Evolutionary conservation across 92 coral and sea anemone genomes (phyloP), one percentile per base, ranked within the genome.

Genomic region (Siderastrea siderea): DNA sequence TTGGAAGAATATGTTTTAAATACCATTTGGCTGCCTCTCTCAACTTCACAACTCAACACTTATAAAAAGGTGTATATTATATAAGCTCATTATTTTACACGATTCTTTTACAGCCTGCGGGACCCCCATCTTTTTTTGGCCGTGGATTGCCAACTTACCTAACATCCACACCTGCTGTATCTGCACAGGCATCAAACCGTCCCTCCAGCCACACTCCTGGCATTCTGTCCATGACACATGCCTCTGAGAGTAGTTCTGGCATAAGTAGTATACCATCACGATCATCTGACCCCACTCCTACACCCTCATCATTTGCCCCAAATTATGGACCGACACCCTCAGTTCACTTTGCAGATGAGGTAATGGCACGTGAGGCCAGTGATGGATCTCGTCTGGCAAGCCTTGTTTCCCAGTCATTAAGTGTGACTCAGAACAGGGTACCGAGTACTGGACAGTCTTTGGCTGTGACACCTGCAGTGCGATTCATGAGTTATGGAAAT

Each of bases 211-310:
- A 87, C 19, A 88, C 91, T 51, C 90, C 98, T 3, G 88, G 93
- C 12, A 73, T 90, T 26, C 76, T 65, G 73, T 84, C 81, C 43
- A 49, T 75, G 71, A 86, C 84, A 3, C 96, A 94, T 76, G 94
- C 96, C 50, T 64, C 83, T 5, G 94, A 87, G 15, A 97, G 99
- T 90, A 97, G 99, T 87, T 95, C 98, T 80, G 99, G 99, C 52
- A 83, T 97, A 62, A 92, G 99, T 58, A 97, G 97, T 70, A 77
- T 91, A 51, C 89, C 93, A 9, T 86, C 94, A 17, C 87, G 93
- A 62, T 83, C 87, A 3, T 85, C 92, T 3, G 87, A 87, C 46
- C 91, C 89, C 9, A 94, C 91, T 47, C 93, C 93, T 48, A 95
- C 94, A 63, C 94, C 92, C 1, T 72, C 90, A 6, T 68, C 92